phyloP scores from a whole-genome alignment of 1,140 invertebrate species.

The Calycopis cecrops region DNA sequence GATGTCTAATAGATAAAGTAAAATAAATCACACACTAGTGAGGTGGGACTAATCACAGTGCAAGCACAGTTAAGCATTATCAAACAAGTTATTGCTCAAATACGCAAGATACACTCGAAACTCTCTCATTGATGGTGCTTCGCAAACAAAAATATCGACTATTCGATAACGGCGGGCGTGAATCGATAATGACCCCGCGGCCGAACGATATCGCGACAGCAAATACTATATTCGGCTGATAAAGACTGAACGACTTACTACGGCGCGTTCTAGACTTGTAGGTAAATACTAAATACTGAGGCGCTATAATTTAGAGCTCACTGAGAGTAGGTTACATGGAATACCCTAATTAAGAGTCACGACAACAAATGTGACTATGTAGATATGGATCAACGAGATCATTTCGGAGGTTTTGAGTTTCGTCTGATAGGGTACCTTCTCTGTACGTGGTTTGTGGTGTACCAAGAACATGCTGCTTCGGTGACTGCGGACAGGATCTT shows the following conservation, averaged over 20 bases:
- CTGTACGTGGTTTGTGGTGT: no score
- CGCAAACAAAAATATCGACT: slow-evolving; percentile 69
- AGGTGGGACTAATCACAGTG: slow-evolving; percentile 51
- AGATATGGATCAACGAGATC: no score
- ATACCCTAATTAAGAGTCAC: no score
- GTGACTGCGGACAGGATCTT: no score
- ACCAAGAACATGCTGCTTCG: no score
- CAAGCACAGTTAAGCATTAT: slow-evolving; percentile 59
- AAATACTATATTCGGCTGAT: slow-evolving; percentile 56
- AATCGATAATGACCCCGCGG: slow-evolving; percentile 62
- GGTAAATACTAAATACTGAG: no score
- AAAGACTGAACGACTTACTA: slow-evolving; percentile 41
- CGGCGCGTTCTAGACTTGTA: no score
- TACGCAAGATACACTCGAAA: slow-evolving; percentile 61
- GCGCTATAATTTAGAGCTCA: no score
- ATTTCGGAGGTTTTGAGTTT: no score
- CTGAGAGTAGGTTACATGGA: no score
- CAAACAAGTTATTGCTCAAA: slow-evolving; percentile 70
- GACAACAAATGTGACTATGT: no score
- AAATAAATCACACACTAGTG: slow-evolving; percentile 47
- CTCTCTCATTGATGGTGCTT: slow-evolving; percentile 59
- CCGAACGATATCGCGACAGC: slow-evolving; percentile 47
- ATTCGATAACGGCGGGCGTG: slow-evolving; percentile 54
- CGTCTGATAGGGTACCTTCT: no score
- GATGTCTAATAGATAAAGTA: slow-evolving; percentile 52